Evolutionary conservation across 2,113 vertebrate species (phyloP).

Genomic region (Cairina moschata): DNA sequence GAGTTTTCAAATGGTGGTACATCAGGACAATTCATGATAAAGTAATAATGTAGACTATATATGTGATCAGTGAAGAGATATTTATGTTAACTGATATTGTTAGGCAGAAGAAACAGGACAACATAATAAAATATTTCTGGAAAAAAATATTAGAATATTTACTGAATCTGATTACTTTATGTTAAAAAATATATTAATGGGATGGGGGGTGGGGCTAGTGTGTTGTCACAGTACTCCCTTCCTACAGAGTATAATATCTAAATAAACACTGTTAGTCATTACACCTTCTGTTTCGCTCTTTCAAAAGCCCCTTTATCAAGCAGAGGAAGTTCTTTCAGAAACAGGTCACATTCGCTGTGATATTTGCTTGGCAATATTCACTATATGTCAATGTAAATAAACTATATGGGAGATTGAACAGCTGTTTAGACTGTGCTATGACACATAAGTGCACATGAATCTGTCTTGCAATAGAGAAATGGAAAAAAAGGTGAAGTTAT

Average conservation of each 20-base stretch:
- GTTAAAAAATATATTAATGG: background rate
- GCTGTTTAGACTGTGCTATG: background rate
- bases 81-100: background rate
- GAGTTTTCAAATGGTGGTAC: background rate
- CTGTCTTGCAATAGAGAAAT: background rate
- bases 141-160: background rate
- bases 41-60: rapidly evolving
- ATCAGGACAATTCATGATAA: background rate
- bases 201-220: background rate
- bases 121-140: background rate
- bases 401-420: background rate
- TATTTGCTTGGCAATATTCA: background rate
- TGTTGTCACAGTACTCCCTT: background rate
- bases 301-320: background rate
- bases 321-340: background rate
- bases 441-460: background rate
- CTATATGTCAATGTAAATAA: background rate
- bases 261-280: background rate
- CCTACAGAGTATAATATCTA: background rate
- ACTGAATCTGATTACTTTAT: background rate
- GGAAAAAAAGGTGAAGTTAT: background rate
- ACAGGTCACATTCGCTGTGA: background rate
- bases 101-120: background rate
- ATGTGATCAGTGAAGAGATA: background rate
- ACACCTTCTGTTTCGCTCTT: background rate